Percentiles rank a stretch among this genome's conserved stretches.
phyloP scores from a whole-genome alignment of 2,888 invertebrate genomes.

The Tillus elongatus region DNA sequence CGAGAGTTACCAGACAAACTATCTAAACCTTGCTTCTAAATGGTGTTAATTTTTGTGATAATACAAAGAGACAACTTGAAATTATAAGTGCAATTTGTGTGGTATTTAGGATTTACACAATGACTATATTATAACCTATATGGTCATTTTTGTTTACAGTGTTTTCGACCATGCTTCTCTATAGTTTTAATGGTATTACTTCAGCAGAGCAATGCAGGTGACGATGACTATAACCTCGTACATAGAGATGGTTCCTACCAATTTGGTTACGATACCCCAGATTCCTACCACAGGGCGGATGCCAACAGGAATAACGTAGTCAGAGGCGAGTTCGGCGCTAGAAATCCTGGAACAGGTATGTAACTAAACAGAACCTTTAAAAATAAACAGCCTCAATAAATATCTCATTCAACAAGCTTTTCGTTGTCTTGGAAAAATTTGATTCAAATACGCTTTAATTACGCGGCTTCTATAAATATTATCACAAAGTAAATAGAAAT shows the following conservation, averaged over 20 bases:
- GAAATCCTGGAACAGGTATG: slow-evolving; percentile 57
- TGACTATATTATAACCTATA: too few species aligned
- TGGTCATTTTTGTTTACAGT: slow-evolving; percentile 22
- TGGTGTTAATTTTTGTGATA: too few species aligned
- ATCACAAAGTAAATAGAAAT: background rate
- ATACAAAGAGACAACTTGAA: too few species aligned
- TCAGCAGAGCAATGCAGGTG: slow-evolving; percentile 36
- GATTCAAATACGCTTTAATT: too few species aligned
- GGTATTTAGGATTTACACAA: too few species aligned
- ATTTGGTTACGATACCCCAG: slow-evolving; percentile 64
- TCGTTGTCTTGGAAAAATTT: too few species aligned
- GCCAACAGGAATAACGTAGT: slow-evolving; percentile 58
- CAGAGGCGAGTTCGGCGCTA: slow-evolving; percentile 61
- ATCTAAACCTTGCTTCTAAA: too few species aligned
- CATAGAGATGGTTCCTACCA: slow-evolving; percentile 66
- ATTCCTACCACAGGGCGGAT: slow-evolving; percentile 61
- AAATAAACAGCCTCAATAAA: too few species aligned
- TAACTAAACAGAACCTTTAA: slow-evolving; percentile 4
- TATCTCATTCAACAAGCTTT: too few species aligned
- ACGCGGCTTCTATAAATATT: background rate
- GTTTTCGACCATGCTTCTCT: slow-evolving; percentile 19
- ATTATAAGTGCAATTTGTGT: too few species aligned
- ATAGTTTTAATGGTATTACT: slow-evolving; percentile 16
- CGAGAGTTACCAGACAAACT: too few species aligned
- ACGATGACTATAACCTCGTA: slow-evolving; percentile 51